Percentiles rank a stretch among this genome's conserved stretches.
Conservation (phyloP, 2,797 vertebrate species). For the Mormyrops boulengeri region DNA sequence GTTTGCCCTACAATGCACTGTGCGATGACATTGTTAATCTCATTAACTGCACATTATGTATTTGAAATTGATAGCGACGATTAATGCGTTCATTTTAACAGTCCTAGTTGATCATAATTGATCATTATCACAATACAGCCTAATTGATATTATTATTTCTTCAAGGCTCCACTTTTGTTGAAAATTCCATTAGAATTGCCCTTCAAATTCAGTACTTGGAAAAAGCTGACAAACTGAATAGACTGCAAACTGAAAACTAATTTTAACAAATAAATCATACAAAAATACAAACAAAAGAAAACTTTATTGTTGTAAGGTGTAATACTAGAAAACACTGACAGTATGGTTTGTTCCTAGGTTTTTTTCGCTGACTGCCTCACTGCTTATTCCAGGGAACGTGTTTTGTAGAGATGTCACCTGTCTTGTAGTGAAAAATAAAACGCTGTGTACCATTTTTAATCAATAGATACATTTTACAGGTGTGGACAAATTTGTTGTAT, state of each 20-base stretch:
- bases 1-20: background rate
- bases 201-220: background rate
- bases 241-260: background rate
- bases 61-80: background rate
- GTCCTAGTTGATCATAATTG: background rate
- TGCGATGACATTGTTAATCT: background rate
- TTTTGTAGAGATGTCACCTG: background rate
- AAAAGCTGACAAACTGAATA: background rate
- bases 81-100: background rate
- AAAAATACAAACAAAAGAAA: background rate
- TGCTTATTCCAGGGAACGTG: background rate
- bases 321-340: background rate
- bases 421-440: background rate
- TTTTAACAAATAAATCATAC: background rate
- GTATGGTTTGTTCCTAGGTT: background rate
- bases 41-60: background rate
- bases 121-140: background rate
- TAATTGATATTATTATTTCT: background rate
- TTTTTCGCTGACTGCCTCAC: background rate
- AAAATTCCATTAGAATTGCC: background rate
- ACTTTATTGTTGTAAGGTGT: background rate
- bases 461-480: background rate
- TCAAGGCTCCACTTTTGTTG: background rate
- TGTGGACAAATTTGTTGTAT: background rate
- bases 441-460: background rate